Evolutionary conservation across 23 tunicate species (phyloP), one percentile per base, ranked within the genome.

Genomic region (Botrylloides violaceus): DNA sequence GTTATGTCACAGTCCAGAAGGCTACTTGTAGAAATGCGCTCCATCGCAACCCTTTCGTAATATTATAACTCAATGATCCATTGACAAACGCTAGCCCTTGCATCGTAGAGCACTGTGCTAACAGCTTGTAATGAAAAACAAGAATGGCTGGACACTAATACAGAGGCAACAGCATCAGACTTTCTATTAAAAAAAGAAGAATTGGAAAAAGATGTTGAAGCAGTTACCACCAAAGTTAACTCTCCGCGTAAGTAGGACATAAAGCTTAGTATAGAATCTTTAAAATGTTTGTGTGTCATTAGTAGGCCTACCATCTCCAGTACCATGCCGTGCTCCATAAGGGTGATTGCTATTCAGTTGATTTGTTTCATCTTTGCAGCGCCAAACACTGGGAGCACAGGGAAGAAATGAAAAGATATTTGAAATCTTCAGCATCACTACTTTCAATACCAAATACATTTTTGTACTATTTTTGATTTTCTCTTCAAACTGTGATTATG

Each of bases 71-170:
- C n/a, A n/a, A n/a, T n/a, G n/a, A n/a, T n/a, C n/a, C n/a, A n/a
- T n/a, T n/a, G n/a, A n/a, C 53, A 9, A 43, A 43, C 12, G 12
- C 53, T 15, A 43, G 9, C 15, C 53, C 53, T 15, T 43, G 53
- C 53, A 43, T 43, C 53, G 15, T 76, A 87, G 95, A 80, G 58
- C 50, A 70, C 86, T 47, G 71, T 80, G 6, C 29, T 87, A 25
- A 68, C 82, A 53, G 49, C 95, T 4, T 87, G 95, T 66, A 80
- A 49, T 37, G 95, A 87, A 47, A 87, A 87, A 61, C 78, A 70
- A 62, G 95, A 87, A 61, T 87, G 95, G 95, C 30, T 80, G 1
- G 86, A 76, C 25, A 81, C 70, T 55, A 76, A 66, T 66, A 61
- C 86, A 7, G 86, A 87, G 23, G 95, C 86, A 2, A 76, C 85